Evolutionary conservation across 2,797 vertebrate species (phyloP), one percentile per base, ranked within the genome.

Genomic region (Poecilia wingei): DNA sequence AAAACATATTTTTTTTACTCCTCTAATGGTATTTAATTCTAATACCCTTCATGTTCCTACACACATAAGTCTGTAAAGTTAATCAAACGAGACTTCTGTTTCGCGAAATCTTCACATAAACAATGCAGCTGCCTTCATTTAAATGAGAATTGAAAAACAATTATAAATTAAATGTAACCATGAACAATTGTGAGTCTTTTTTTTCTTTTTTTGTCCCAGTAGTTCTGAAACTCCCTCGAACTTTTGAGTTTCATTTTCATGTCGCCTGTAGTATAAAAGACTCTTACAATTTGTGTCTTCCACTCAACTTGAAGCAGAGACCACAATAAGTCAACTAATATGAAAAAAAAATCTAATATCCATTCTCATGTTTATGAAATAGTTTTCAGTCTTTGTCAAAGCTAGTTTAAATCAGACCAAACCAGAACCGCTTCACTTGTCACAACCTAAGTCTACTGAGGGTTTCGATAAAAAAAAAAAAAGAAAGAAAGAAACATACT

Each of bases 401-500:
- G 18, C n/a, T 46, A 2, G 18, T 41, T 43, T 13, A 73, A 71
- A 75, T 43, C n/a, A 74, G 74, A 70, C 25, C n/a, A 0, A 3
- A 74, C 39, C 4, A 25, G 3, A 12, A 80, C 3, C 28, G 43
- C 28, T 45, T 71, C 25, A 28, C 13, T 45, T 16, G 68, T 71
- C 68, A 45, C 41, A 28, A 25, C 68, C 6, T 18, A 41, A 75
- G 20, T 41, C 31, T 76, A 18, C 31, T 1, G 0, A n/a, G 16
- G 76, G 18, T 76, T 75, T 43, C 57, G 10, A 78, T 77, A 22
- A 70, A 43, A 70, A 88, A 72, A 79, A 59, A 28, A 47, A 45
- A 69, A 87, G 68, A 82, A 74, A 70, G 3, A 81, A 84, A 82
- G 81, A 80, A 74, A 33, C 10, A 92, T 98, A 99, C 98, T 99